A percentile compares a stretch with the other conserved stretches of the same genome.
These are phyloP conservation scores for Epizoanthus illoricatus DNA, from an alignment of 92 coral and sea anemone genomes.

Conservation along the genomic window DNA sequence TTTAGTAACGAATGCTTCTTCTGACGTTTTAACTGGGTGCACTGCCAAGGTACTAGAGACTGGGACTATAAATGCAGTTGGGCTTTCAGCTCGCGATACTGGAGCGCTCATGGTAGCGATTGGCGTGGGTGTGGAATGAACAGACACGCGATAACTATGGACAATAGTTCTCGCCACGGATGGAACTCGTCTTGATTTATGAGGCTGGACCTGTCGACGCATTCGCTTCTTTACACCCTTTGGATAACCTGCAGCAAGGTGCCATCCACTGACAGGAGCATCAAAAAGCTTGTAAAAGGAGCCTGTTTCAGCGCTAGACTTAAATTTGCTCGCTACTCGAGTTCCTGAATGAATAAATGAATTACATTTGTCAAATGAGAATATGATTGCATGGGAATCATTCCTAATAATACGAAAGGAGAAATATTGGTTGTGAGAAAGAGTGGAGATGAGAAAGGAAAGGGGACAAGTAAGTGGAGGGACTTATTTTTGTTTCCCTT, in stretches of 20 bases:
- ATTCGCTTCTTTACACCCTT: constrained; percentile 75
- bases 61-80: constrained; percentile 7
- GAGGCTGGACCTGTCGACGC: constrained; percentile 63
- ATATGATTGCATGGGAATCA: not conserved
- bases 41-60: no score
- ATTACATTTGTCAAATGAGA: not conserved
- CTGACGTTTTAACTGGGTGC: no score
- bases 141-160: no score
- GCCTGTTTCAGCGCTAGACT: constrained; percentile 85
- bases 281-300: constrained; percentile 62
- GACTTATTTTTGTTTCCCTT: no score
- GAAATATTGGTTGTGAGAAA: no score
- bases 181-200: no score
- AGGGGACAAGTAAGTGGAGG: no score
- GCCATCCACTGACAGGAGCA: constrained; percentile 92
- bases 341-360: constrained; percentile 52
- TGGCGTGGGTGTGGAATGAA: constrained; percentile 10
- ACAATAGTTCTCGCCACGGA: no score
- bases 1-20: no score
- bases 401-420: no score
- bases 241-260: constrained; percentile 78
- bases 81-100: constrained; percentile 14
- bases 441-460: no score
- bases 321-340: constrained; percentile 68
- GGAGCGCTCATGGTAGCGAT: constrained; percentile 23